Base-by-base conservation (phyloP, 1,140 invertebrate genomes). In the Eumeta japonica region DNA sequence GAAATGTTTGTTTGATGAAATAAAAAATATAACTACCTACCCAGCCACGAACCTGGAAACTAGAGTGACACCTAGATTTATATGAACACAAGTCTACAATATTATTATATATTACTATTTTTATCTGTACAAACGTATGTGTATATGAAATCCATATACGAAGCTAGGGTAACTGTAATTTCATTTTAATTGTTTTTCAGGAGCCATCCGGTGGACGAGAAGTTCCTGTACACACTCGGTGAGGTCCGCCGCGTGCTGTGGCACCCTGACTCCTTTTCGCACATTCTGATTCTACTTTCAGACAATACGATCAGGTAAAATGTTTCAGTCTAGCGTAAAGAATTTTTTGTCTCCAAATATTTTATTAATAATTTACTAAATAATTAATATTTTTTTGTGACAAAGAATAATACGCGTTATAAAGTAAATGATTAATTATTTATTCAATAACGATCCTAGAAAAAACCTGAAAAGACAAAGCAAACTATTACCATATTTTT, bases 221-320 rank as follows among this genome's bases (percentile, higher is more conserved):
- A 78, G 20, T 70, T 82, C 15, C 79, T 84, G 38, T 70, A 80
- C 46, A 75, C 79, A 1, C 72, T 79, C 1, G 63, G 81, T 4
- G 81, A 85, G 50, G 77, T 89, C 7, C 75, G 81, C 3, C 82
- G 84, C 47, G 80, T 84, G 0, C 78, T 82, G 15, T 95, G 91
- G 88, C 90, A 94, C 78, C 90, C 90, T 3, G 75, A 79, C 2
- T 82, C 83, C 0, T 83, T 90, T 44, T 84, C 82, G 1, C 88
- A 90, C 60, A 52, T 94, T 1, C 61, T 90, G 1, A 78, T 92
- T 5, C 74, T 95, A 2, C 86, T 89, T 1, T 89, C 88, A 4
- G 87, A 93, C 62, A 92, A 93, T 60, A 81, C 81, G 3, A 81
- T 92, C 42, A 85, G 87, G 87, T 88, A 65, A 63, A 31, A 28